These are phyloP conservation scores for Odontocerum albicorne DNA, from an alignment of 2,888 invertebrate species.

Conservation along the genomic window DNA sequence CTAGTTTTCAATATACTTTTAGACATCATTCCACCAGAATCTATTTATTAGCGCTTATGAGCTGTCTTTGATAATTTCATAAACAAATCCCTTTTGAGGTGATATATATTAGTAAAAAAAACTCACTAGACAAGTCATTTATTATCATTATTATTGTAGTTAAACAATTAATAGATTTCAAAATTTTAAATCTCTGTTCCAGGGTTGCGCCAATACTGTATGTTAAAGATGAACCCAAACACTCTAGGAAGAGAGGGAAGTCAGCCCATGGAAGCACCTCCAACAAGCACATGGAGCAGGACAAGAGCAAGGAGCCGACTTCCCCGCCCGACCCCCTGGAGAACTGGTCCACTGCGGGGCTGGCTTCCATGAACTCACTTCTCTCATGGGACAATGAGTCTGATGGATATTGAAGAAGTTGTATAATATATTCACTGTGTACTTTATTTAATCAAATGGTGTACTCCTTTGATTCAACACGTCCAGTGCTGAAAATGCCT, in stretches of 20 bases:
- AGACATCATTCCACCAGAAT: too few relatives aligned
- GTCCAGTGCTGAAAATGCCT: too few relatives aligned
- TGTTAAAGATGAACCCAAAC: constrained; percentile 14
- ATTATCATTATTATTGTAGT: constrained; percentile 1
- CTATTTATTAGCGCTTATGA: too few relatives aligned
- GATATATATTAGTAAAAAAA: too few relatives aligned
- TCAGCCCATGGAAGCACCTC: constrained; percentile 27
- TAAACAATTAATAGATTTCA: not conserved
- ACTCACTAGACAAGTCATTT: too few relatives aligned
- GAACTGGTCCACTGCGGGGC: constrained; percentile 35
- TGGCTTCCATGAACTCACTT: constrained; percentile 33
- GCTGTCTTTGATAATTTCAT: too few relatives aligned
- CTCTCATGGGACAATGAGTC: constrained; percentile 33
- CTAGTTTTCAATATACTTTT: too few relatives aligned
- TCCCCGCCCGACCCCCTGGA: constrained; percentile 35
- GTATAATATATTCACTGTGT: too few relatives aligned
- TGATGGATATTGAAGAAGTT: constrained; percentile 29
- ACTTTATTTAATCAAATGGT: too few relatives aligned
- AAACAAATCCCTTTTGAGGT: too few relatives aligned
- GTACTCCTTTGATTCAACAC: too few relatives aligned
- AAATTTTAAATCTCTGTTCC: too few relatives aligned
- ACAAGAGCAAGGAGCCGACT: constrained; percentile 11
- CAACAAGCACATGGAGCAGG: constrained; percentile 10
- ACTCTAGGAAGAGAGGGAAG: constrained; percentile 22
- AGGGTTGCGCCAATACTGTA: constrained; percentile 33